A percentile compares a stretch with the other conserved stretches of the same genome.
Evolutionary conservation across 2,888 invertebrate genomes (phyloP).

Genomic region (Drosophila nr. fundita): DNA sequence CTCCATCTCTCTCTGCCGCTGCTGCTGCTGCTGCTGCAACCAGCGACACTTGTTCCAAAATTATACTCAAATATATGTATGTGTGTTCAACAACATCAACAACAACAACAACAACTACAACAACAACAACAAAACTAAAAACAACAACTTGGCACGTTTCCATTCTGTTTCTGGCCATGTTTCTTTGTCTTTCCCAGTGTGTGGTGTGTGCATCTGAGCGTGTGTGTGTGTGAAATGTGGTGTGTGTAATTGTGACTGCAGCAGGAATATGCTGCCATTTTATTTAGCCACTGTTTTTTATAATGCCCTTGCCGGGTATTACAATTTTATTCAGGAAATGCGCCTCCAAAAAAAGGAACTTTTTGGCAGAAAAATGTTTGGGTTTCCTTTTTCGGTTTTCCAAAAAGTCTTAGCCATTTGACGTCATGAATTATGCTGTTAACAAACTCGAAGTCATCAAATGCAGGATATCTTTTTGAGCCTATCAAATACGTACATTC

Average conservation of each 20-base stretch:
- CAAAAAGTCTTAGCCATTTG: not conserved
- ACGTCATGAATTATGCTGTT: not conserved
- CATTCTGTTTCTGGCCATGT: constrained; percentile 71
- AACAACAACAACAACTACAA: constrained; percentile 22
- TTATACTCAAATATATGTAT: constrained; percentile 56
- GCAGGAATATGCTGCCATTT: constrained; percentile 40
- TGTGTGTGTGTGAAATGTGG: constrained; percentile 15
- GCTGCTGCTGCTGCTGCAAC: constrained; percentile 19
- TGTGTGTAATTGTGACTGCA: constrained; percentile 29
- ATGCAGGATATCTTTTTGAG: not conserved
- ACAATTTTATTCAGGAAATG: not conserved
- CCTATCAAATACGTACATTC: not conserved
- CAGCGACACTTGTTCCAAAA: constrained; percentile 73
- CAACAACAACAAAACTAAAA: constrained; percentile 27
- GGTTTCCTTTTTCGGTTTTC: not conserved
- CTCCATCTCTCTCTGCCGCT: not conserved
- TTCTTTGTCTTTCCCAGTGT: constrained; percentile 38
- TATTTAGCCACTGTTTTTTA: constrained; percentile 25
- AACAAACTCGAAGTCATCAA: not conserved
- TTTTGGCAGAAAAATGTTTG: not conserved
- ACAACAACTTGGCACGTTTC: constrained; percentile 76
- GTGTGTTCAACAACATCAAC: constrained; percentile 18
- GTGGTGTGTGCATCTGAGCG: constrained; percentile 13
- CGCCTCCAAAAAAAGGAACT: not conserved
- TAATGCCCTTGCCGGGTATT: not conserved